These are phyloP conservation scores for Cylindroiulus punctatus DNA, from an alignment of 2,888 invertebrate genomes.

Conservation along the genomic window DNA sequence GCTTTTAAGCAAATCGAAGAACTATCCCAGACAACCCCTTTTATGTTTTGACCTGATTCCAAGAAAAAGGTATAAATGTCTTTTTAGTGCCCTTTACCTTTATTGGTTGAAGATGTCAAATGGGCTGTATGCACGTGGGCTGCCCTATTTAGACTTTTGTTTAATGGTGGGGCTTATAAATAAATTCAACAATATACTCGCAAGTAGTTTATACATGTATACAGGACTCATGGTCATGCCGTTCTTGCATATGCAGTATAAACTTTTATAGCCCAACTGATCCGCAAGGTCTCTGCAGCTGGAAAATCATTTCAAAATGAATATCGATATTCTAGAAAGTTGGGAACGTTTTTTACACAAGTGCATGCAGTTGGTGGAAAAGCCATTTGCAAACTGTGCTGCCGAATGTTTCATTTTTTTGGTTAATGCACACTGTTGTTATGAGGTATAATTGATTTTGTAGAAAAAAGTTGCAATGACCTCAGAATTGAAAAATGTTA, in stretches of 20 bases:
- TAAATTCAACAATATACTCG: not conserved
- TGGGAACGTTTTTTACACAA: no score
- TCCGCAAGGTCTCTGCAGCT: not conserved
- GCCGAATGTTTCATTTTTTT: not conserved
- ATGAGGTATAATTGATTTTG: no score
- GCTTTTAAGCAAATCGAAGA: slow-evolving; percentile 47
- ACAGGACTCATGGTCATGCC: not conserved
- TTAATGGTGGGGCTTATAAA: not conserved
- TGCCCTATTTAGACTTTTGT: slow-evolving; percentile 28
- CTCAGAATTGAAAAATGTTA: not conserved
- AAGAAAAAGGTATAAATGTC: slow-evolving; percentile 37
- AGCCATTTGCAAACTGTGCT: not conserved
- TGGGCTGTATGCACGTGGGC: not conserved
- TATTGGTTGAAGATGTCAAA: slow-evolving; percentile 30
- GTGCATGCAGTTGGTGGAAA: no score
- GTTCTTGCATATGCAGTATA: not conserved
- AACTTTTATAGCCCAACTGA: not conserved
- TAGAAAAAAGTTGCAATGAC: not conserved
- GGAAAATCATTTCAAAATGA: not conserved
- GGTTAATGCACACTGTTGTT: no score
- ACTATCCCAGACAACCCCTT: not conserved
- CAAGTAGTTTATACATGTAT: not conserved
- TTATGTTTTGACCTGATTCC: slow-evolving; percentile 30
- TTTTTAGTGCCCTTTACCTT: slow-evolving; percentile 25
- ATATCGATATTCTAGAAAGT: no score